phyloP scores from a whole-genome alignment of 2,888 invertebrate species.

The Chalcis sispes region DNA sequence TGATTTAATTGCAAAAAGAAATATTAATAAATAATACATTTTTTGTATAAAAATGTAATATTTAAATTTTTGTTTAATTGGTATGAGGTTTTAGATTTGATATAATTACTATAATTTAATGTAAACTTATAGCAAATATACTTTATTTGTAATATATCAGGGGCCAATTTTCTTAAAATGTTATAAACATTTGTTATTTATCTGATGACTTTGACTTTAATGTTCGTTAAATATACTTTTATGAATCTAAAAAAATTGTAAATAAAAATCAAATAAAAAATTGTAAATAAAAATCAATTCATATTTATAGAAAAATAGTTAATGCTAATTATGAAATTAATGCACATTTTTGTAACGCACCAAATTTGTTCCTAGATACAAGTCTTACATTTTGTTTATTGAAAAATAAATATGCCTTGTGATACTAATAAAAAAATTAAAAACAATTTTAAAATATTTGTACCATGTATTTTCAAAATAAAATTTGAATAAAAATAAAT shows the following conservation, averaged over 20 bases:
- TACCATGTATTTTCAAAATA: too few relatives aligned
- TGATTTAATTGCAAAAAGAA: not conserved
- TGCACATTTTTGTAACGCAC: not conserved
- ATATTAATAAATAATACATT: conserved; percentile 2
- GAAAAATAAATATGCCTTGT: too few relatives aligned
- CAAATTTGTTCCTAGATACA: not conserved
- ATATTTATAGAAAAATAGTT: too few relatives aligned
- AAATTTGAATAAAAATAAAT: too few relatives aligned
- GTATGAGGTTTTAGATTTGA: conserved; percentile 13
- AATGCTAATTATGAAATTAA: conserved; percentile 3
- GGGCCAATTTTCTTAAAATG: conserved; percentile 13
- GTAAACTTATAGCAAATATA: not conserved
- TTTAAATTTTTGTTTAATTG: conserved; percentile 18
- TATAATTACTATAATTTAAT: not conserved
- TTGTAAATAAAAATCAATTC: not conserved
- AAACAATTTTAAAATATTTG: too few relatives aligned
- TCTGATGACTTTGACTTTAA: too few relatives aligned
- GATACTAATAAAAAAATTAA: too few relatives aligned
- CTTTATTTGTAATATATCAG: conserved; percentile 4
- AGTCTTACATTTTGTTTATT: too few relatives aligned
- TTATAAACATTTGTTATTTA: conserved; percentile 6
- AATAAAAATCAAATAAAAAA: conserved; percentile 1
- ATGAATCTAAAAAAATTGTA: conserved; percentile 20
- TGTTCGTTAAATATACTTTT: too few relatives aligned
- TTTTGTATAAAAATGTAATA: conserved; percentile 3